These are phyloP conservation scores for Coilia nasus DNA, from an alignment of 2,797 vertebrate genomes.

Conservation along the genomic window DNA sequence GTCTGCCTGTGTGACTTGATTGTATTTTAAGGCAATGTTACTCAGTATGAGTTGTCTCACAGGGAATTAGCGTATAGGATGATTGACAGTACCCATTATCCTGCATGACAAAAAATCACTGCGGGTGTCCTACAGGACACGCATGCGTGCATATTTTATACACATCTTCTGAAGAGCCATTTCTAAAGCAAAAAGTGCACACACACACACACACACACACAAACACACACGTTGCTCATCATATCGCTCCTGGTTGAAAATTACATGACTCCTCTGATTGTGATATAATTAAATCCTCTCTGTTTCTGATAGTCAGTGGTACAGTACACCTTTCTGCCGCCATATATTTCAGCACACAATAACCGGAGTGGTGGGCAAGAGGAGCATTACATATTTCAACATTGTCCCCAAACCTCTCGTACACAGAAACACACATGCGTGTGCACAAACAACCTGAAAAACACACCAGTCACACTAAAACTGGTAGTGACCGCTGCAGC, in stretches of 20 bases:
- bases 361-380: slow-evolving; percentile 56
- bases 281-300: neutral
- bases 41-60: neutral
- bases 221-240: neutral
- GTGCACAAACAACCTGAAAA: neutral
- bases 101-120: neutral
- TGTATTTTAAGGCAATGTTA: neutral
- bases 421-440: slow-evolving; percentile 53
- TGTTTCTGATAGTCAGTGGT: neutral
- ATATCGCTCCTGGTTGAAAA: neutral
- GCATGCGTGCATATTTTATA: neutral
- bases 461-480: neutral
- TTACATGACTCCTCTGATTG: neutral
- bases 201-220: neutral
- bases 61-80: neutral
- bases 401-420: slow-evolving; percentile 62
- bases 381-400: slow-evolving; percentile 74
- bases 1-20: neutral
- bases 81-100: neutral
- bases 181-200: neutral
- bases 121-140: neutral
- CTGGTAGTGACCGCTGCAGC: neutral
- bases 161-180: neutral
- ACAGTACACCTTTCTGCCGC: neutral
- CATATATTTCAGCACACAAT: slow-evolving; percentile 66